These are phyloP conservation scores for Ophioninae sp. DNA, from an alignment of 2,888 invertebrate genomes.

Conservation along the genomic window DNA sequence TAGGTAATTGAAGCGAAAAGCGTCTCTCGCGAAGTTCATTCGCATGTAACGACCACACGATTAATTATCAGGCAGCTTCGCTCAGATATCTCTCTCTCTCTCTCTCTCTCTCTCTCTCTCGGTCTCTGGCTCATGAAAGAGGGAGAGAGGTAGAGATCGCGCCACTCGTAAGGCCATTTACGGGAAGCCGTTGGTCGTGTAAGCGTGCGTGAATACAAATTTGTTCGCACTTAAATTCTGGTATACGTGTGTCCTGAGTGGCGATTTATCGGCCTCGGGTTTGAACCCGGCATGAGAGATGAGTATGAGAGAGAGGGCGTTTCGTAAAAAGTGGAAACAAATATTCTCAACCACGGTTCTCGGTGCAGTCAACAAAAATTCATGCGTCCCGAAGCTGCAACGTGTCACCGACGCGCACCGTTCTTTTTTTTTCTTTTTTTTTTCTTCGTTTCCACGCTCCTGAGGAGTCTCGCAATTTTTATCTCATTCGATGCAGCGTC, in stretches of 20 bases:
- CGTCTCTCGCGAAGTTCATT: slow-evolving; percentile 70
- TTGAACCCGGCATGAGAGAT: slow-evolving; percentile 7
- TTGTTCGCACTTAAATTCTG: slow-evolving; percentile 80
- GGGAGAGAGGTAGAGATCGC: slow-evolving; percentile 56
- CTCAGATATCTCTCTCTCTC: slow-evolving; percentile 23
- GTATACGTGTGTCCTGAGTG: slow-evolving; percentile 59
- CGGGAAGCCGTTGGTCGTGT: slow-evolving; percentile 77
- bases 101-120: too few relatives aligned
- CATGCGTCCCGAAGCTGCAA: slow-evolving; percentile 60
- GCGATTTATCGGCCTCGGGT: slow-evolving; percentile 69
- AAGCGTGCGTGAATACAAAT: slow-evolving; percentile 78
- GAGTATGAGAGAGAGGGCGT: not conserved
- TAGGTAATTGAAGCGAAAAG: slow-evolving; percentile 56
- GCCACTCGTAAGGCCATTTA: slow-evolving; percentile 79
- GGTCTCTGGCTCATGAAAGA: too few relatives aligned
- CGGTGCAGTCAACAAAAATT: slow-evolving; percentile 24
- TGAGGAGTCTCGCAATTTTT: slow-evolving; percentile 39
- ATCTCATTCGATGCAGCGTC: not conserved
- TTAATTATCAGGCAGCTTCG: slow-evolving; percentile 72
- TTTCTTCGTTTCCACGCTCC: slow-evolving; percentile 19
- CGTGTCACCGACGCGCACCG: slow-evolving; percentile 54
- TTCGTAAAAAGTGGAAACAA: slow-evolving; percentile 2
- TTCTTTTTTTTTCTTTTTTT: slow-evolving; percentile 16
- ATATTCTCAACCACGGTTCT: slow-evolving; percentile 30
- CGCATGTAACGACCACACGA: slow-evolving; percentile 73